Evolutionary conservation across 2,797 vertebrate genomes (phyloP).

Genomic region (Clarias platycephalus): DNA sequence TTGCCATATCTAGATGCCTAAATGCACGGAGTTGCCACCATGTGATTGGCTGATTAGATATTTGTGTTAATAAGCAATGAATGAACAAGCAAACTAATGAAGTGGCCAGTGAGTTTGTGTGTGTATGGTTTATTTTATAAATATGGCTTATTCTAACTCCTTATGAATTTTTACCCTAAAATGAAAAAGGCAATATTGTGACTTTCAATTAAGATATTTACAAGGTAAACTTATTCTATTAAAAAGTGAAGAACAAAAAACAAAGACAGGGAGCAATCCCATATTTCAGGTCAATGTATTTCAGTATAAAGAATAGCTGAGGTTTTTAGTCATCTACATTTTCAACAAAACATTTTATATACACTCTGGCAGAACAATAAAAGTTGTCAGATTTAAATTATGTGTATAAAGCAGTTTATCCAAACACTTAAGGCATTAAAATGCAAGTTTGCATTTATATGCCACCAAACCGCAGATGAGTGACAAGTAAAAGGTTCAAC

Average conservation of each 20-base stretch:
- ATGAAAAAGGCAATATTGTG: background rate
- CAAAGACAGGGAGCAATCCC: conserved; percentile 49
- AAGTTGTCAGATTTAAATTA: conserved; percentile 69
- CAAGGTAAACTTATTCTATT: conserved; percentile 45
- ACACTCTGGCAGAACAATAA: conserved; percentile 62
- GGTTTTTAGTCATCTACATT: conserved; percentile 52
- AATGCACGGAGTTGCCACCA: too few relatives aligned
- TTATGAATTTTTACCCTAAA: background rate
- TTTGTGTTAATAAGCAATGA: too few relatives aligned
- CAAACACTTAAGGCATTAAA: conserved; percentile 66
- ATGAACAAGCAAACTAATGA: too few relatives aligned
- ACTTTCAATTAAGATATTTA: conserved; percentile 46
- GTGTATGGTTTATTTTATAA: too few relatives aligned
- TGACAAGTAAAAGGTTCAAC: conserved; percentile 53
- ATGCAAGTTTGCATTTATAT: conserved; percentile 74
- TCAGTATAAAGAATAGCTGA: conserved; percentile 61
- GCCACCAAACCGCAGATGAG: conserved; percentile 61
- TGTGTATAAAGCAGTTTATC: conserved; percentile 73
- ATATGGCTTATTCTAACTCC: too few relatives aligned
- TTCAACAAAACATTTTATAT: conserved; percentile 51
- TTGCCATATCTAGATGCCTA: too few relatives aligned
- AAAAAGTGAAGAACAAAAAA: conserved; percentile 47
- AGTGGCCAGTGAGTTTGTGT: too few relatives aligned
- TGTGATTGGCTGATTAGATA: too few relatives aligned
- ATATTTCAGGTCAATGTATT: conserved; percentile 53